Conservation (phyloP, 1,140 invertebrate species). For the Tribolium castaneum region DNA sequence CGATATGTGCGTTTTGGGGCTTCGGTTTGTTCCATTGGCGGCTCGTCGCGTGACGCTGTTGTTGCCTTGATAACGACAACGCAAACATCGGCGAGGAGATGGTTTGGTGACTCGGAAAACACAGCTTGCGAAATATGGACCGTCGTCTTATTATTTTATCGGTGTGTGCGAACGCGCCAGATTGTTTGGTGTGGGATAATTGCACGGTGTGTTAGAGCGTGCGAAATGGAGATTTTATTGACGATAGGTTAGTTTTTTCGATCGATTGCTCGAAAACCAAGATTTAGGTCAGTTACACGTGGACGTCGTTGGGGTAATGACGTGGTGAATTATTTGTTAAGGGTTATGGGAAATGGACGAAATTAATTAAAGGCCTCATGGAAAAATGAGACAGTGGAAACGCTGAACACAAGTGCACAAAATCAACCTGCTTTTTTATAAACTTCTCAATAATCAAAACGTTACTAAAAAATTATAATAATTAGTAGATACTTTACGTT, state of each 20-base stretch:
- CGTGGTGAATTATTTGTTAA: not conserved
- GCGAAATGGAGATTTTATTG: too few species aligned
- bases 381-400: not conserved
- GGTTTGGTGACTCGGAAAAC: not conserved
- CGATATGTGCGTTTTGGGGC: not conserved
- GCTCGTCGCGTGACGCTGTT: not conserved
- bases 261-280: not conserved
- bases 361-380: not conserved
- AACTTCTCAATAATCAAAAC: too few species aligned
- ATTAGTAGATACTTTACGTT: too few species aligned
- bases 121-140: not conserved
- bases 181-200: not conserved
- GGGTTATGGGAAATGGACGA: not conserved
- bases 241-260: too few species aligned
- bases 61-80: not conserved
- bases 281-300: not conserved
- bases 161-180: not conserved
- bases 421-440: too few species aligned
- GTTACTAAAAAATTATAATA: too few species aligned
- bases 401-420: too few species aligned
- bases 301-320: not conserved
- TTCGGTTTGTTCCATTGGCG: slow-evolving; percentile 3
- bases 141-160: not conserved
- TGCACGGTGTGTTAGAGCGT: not conserved
- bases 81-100: not conserved